These are phyloP conservation scores for Drosophila kurseongensis DNA, from an alignment of 1,140 invertebrate genomes.

Conservation along the genomic window DNA sequence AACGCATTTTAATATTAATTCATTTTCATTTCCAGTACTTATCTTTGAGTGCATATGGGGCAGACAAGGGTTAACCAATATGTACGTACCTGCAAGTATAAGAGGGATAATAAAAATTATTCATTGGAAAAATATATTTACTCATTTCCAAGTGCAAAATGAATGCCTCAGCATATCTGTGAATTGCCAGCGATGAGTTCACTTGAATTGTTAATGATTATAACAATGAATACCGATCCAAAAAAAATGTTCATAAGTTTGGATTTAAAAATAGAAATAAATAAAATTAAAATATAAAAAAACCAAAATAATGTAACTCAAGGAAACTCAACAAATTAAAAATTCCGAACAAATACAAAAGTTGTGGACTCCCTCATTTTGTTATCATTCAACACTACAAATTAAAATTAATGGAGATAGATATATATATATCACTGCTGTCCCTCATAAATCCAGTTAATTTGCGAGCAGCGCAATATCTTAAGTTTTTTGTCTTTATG, in stretches of 20 bases:
- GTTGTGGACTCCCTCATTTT: no score
- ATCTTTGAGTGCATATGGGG: constrained; percentile 38
- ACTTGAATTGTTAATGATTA: background rate
- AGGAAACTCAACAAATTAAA: no score
- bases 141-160: background rate
- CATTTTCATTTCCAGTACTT: constrained; percentile 54
- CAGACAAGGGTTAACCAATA: constrained; percentile 10
- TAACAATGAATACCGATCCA: background rate
- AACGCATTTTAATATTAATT: constrained; percentile 30
- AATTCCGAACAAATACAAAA: no score
- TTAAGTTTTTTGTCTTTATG: background rate
- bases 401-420: no score
- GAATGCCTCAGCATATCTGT: background rate
- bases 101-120: constrained; percentile 6
- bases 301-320: no score
- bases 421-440: no score
- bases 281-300: background rate
- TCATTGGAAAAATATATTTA: background rate
- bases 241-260: background rate
- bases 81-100: constrained; percentile 61
- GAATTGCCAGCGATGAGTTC: background rate
- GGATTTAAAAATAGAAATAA: background rate
- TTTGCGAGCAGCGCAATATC: background rate
- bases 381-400: no score
- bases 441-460: background rate